These are phyloP conservation scores for Crenuchus spilurus DNA, from an alignment of 2,797 vertebrate genomes.

Conservation along the genomic window DNA sequence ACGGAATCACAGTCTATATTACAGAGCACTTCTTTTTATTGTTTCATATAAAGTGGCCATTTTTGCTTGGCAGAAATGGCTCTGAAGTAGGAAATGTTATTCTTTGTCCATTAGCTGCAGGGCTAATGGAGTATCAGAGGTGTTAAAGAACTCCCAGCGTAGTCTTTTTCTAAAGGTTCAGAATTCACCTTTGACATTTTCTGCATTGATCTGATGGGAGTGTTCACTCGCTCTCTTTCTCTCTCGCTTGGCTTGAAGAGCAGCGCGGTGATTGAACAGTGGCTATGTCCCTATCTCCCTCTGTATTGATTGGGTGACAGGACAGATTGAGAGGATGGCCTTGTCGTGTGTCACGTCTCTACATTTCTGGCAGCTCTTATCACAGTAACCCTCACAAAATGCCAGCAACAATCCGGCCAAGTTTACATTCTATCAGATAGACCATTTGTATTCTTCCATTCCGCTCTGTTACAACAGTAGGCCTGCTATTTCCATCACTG, in stretches of 20 bases:
- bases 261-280: slow-evolving; percentile 55
- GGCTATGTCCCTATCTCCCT: slow-evolving; percentile 47
- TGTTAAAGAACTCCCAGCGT: slow-evolving; percentile 42
- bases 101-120: slow-evolving; percentile 45
- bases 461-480: background rate
- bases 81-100: slow-evolving; percentile 48
- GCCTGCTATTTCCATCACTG: background rate
- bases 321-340: slow-evolving; percentile 55
- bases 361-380: slow-evolving; percentile 54
- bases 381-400: slow-evolving; percentile 47
- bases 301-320: slow-evolving; percentile 61
- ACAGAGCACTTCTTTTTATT: background rate
- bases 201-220: slow-evolving; percentile 48
- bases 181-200: slow-evolving; percentile 55
- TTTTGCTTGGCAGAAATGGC: slow-evolving; percentile 15
- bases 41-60: background rate
- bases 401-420: slow-evolving; percentile 36
- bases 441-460: slow-evolving; percentile 33
- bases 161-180: slow-evolving; percentile 50
- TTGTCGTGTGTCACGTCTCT: slow-evolving; percentile 55
- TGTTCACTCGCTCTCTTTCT: slow-evolving; percentile 44
- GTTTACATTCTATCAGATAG: slow-evolving; percentile 43
- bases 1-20: background rate
- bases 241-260: slow-evolving; percentile 43
- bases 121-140: slow-evolving; percentile 28